A percentile compares a stretch with the other conserved stretches of the same genome.
phyloP scores from a whole-genome alignment of 2,888 invertebrate genomes.

The Torymus aiolomorphi region DNA sequence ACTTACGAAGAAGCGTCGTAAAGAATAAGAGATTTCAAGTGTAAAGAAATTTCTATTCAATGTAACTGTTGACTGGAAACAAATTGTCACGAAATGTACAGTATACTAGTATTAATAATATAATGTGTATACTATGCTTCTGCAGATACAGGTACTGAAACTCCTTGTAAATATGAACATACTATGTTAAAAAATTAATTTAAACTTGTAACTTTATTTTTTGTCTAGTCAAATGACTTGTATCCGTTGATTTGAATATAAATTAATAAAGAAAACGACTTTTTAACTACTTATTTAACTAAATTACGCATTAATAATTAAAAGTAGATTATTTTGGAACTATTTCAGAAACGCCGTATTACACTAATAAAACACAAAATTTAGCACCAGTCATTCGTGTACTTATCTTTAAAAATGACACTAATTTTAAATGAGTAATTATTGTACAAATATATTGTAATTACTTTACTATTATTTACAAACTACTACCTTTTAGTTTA shows the following conservation, averaged over 20 bases:
- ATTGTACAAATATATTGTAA: neutral
- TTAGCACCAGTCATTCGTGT: neutral
- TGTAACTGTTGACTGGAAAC: slow-evolving; percentile 23
- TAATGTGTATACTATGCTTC: slow-evolving; percentile 62
- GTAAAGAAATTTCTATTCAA: slow-evolving; percentile 32
- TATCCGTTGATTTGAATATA: neutral
- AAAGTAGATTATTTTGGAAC: neutral
- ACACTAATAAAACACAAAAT: neutral
- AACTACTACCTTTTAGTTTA: too few relatives aligned
- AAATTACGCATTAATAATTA: too few relatives aligned
- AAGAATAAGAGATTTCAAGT: slow-evolving; percentile 27
- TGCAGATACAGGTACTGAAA: slow-evolving; percentile 63
- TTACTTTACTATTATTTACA: neutral
- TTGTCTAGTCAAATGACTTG: slow-evolving; percentile 8
- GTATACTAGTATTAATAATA: slow-evolving; percentile 63
- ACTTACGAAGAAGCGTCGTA: slow-evolving; percentile 2
- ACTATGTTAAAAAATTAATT: slow-evolving; percentile 15
- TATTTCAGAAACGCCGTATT: neutral
- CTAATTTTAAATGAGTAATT: neutral
- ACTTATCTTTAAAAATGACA: slow-evolving; percentile 10
- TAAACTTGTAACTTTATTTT: slow-evolving; percentile 15
- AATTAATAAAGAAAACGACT: too few relatives aligned
- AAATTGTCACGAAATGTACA: slow-evolving; percentile 61
- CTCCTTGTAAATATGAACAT: slow-evolving; percentile 66
- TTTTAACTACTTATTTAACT: neutral